A percentile compares a stretch with the other conserved stretches of the same genome.
Evolutionary conservation across 2,888 invertebrate species (phyloP).

Genomic region (Agrotis ipsilon): DNA sequence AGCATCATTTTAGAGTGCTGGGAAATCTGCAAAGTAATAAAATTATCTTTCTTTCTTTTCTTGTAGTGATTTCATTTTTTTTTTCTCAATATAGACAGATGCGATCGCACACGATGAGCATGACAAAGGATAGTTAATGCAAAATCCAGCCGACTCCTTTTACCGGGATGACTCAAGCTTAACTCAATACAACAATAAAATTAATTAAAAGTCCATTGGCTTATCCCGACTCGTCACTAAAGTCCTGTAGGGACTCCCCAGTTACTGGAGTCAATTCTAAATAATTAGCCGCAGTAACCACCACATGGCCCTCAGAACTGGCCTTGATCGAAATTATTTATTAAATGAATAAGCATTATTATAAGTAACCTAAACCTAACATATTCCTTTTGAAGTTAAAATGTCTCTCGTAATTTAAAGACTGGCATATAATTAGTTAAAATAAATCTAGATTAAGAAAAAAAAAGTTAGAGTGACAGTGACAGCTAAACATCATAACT

Average conservation of each 20-base stretch:
- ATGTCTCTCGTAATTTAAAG: too few species aligned
- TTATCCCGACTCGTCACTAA: neutral
- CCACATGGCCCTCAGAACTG: neutral
- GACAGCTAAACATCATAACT: conserved; percentile 20
- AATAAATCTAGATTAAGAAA: too few species aligned
- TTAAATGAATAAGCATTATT: conserved; percentile 30
- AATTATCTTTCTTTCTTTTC: too few species aligned
- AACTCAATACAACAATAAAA: neutral
- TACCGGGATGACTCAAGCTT: neutral
- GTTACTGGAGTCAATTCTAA: neutral
- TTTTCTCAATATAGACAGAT: too few species aligned
- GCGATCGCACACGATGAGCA: too few species aligned
- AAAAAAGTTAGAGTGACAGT: neutral
- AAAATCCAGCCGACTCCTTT: neutral
- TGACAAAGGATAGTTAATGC: neutral
- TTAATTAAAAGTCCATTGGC: neutral
- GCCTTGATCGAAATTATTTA: conserved; percentile 20
- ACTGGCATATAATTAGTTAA: too few species aligned
- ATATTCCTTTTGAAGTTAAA: too few species aligned
- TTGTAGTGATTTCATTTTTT: too few species aligned
- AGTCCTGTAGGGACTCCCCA: conserved; percentile 8
- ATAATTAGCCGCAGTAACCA: neutral
- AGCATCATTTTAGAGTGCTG: neutral
- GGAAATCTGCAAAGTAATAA: too few species aligned
- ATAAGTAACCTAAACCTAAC: neutral